These are phyloP conservation scores for Habropoda laboriosa DNA, from an alignment of 1,140 invertebrate species.

Conservation along the genomic window DNA sequence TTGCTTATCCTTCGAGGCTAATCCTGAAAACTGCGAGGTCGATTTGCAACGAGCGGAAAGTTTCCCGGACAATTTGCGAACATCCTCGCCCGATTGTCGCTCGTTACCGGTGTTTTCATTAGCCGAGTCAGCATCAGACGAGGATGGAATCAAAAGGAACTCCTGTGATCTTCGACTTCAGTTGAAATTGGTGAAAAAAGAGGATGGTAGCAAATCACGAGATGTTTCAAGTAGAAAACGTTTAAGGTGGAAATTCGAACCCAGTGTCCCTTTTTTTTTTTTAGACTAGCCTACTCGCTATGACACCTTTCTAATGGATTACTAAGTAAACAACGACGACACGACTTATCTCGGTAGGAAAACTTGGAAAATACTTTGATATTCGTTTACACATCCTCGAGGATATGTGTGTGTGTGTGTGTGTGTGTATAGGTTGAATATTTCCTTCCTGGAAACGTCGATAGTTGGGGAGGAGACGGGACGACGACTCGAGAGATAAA, in stretches of 20 bases:
- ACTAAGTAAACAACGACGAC: not conserved
- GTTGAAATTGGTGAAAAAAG: no score
- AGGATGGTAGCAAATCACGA: no score
- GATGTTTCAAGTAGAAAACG: not conserved
- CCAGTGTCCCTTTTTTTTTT: no score
- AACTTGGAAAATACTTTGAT: not conserved
- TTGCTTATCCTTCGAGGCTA: no score
- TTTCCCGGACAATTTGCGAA: constrained; percentile 6
- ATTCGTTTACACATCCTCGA: no score
- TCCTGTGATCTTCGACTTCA: not conserved
- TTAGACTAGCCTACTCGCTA: no score
- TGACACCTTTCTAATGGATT: not conserved
- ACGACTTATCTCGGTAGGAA: not conserved
- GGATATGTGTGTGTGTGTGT: no score
- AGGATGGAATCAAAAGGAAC: not conserved
- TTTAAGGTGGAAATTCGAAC: not conserved
- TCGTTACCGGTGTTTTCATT: not conserved
- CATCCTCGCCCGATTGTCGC: not conserved
- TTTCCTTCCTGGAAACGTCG: not conserved
- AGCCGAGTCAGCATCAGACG: not conserved
- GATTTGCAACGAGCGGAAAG: not conserved
- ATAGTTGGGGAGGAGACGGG: no score
- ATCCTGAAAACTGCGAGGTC: no score
- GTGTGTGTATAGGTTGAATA: not conserved
- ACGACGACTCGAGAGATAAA: no score